Base-by-base conservation (phyloP, 2,888 invertebrate genomes). In the Euclidia mi region DNA sequence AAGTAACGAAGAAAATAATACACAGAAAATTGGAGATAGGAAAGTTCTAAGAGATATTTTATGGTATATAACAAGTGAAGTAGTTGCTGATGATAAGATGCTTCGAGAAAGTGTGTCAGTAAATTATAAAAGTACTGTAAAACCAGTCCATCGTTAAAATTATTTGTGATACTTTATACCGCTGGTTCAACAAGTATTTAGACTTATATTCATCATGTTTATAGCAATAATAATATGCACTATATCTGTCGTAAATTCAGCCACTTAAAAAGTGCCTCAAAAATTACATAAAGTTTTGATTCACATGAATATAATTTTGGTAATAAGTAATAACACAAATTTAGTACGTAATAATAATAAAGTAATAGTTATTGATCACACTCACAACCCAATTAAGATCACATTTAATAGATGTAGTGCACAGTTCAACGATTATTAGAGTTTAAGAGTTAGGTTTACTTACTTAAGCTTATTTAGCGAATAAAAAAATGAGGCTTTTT, bases 241-340 rank as follows among this genome's bases (percentile, higher is more conserved):
- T 79, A 75, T 76, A 82, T 78, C 76, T 81, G 75, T 79, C 81
- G 62, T 71, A 69, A 76, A 76, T 65, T 85, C 81, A 87, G 88
- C 82, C 91, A 91, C 91, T 88, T 85, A 62, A 77, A 76, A 93
- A 92, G 93, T 92, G 93, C 92, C 93, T 92, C 83, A 84, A 81
- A 84, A 78, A 79, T 81, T 76, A 81, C 76, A 83, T 77, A 79
- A 76, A 81, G 60, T 65, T 85, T 88, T 81, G 65, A 81, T 74
- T 82, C 76, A 81, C 71, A 76, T 78, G 52, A 76, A 69, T 77
- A 76, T 72, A 77, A 76, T 63, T 68, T 71, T 69, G 51, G 51
- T 68, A 70, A 48, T 80, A 79, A 79, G 64, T 59, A 51, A 46
- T 65, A 40, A 76, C 78, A 79, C 65, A 81, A 71, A 73, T 44